Base-by-base conservation (phyloP, 1,140 invertebrate species). In the Antheraea pernyi region DNA sequence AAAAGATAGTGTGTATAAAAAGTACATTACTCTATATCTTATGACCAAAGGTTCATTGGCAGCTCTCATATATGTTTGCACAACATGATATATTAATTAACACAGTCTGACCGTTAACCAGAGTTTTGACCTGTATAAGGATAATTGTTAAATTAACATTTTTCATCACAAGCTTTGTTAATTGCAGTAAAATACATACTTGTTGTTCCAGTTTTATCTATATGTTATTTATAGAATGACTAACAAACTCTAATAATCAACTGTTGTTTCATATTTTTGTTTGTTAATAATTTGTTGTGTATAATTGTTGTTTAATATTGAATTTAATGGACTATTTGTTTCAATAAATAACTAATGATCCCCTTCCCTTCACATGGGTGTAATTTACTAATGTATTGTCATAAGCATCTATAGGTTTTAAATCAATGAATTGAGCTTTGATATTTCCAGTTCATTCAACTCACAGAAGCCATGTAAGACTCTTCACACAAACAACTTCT, bases 131-230 rank as follows among this genome's bases (percentile, higher is more conserved):
- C 46, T 53, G 46, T 53, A 53, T 53, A 11, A 53, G 46, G 46
- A 53, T 53, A 53, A 53, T 53, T 53, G 11, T 16, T 53, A 53
- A 53, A 53, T 53, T 53, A 53, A 53, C 46, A 53, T 13, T 53
- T 16, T 53, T 53, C 46, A 53, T 16, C 46, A 53, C 46, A 16
- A 16, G 46, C 16, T 53, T 2, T 53, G 46, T n/a, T 53, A 53
- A 53, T 16, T 53, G 46, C 13, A 53, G 16, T 16, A 16, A 53
- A 9, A 53, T 53, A 53, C 46, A 53, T 16, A 53, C 46, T 53
- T 53, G 46, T 53, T 53, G 5, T 53, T 53, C 11, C 9, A 16
- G 46, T 53, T 9, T 53, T 53, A 53, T 53, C 46, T 16, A 53
- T 11, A 53, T 53, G 46, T 16, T 53, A 53, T 53, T 53, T 53